Conservation (phyloP, 2,797 vertebrate species). For the Peromyscus attwateri region DNA sequence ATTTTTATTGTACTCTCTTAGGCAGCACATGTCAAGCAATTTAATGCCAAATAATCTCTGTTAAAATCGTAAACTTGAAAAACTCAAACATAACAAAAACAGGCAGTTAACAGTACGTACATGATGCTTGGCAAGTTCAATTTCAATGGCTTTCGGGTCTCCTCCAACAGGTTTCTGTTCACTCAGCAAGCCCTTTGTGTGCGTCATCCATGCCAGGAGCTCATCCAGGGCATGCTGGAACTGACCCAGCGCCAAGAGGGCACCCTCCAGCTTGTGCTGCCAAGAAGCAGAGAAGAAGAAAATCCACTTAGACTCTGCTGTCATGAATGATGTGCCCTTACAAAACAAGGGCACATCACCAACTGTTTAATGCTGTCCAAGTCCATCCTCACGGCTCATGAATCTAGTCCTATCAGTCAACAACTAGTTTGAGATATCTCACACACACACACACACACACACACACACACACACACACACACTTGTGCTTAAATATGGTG, state of each 20-base stretch:
- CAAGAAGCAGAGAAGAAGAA: slow-evolving; percentile 74
- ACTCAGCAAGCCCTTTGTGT: slow-evolving; percentile 95
- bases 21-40: slow-evolving; percentile 4
- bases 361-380: slow-evolving; percentile 37
- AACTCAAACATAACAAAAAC: not conserved
- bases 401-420: not conserved
- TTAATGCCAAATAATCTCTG: slow-evolving; percentile 14
- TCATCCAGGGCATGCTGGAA: slow-evolving; percentile 99
- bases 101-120: slow-evolving; percentile 88
- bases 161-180: slow-evolving; percentile 96
- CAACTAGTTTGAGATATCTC: not conserved
- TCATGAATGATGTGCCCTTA: not conserved
- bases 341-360: slow-evolving; percentile 68
- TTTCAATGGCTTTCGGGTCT: slow-evolving; percentile 98
- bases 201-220: slow-evolving; percentile 96
- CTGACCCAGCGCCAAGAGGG: slow-evolving; percentile 97
- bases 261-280: slow-evolving; percentile 98
- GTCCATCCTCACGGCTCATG: not conserved
- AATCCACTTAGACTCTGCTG: not conserved
- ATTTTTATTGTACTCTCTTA: not conserved
- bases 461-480: not conserved
- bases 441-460: not conserved
- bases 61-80: slow-evolving; percentile 43
- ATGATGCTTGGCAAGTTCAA: slow-evolving; percentile 98
- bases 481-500: not conserved